phyloP scores from a whole-genome alignment of 2,113 vertebrate species.

The Cathartes aura region DNA sequence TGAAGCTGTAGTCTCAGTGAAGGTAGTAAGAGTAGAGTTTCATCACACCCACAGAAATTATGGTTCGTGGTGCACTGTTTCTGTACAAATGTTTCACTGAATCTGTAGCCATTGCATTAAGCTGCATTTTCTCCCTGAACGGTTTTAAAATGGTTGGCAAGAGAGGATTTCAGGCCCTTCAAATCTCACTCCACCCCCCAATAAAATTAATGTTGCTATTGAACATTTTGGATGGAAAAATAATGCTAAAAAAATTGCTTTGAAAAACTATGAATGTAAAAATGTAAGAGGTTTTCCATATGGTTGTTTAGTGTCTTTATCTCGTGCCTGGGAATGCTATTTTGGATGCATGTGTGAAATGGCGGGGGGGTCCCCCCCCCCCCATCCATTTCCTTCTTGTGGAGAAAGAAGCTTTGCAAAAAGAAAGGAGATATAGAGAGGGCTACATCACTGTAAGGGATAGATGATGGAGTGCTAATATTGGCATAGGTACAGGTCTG shows the following conservation, averaged over 20 bases:
- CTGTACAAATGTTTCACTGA: neutral
- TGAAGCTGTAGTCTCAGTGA: neutral
- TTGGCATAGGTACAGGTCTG: conserved; percentile 44
- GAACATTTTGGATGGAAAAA: neutral
- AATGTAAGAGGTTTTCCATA: neutral
- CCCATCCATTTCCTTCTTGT: conserved; percentile 32
- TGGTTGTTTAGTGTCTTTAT: neutral
- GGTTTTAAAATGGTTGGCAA: neutral
- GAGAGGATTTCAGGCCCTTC: neutral
- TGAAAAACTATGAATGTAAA: neutral
- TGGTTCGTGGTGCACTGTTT: neutral
- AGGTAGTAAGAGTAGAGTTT: neutral
- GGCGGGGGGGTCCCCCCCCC: neutral
- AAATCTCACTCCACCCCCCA: neutral
- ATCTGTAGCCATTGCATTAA: neutral
- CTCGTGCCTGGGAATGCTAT: neutral
- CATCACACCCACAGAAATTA: neutral
- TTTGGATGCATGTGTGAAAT: neutral
- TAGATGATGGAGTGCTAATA: conserved; percentile 46
- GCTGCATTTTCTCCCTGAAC: neutral
- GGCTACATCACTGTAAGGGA: conserved; percentile 14
- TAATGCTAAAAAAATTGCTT: neutral
- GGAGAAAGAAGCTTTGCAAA: conserved; percentile 39
- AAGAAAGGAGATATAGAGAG: neutral
- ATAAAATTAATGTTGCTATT: neutral